Percentiles rank a stretch among this genome's conserved stretches.
Evolutionary conservation across 1,140 invertebrate genomes (phyloP).

Genomic region (Drosophila tristis): DNA sequence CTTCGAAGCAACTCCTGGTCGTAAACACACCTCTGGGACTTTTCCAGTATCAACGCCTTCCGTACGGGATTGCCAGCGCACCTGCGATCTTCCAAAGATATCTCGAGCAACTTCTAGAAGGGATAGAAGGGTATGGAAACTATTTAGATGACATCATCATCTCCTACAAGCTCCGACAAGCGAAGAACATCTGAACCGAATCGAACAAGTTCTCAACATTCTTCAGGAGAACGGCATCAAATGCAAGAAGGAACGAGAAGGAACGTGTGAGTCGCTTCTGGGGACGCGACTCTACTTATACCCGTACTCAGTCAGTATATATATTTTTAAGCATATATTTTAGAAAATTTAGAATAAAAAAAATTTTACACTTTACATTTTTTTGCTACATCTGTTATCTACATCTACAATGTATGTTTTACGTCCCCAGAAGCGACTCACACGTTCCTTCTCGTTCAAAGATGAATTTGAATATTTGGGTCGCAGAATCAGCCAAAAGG

Average conservation of each 20-base stretch:
- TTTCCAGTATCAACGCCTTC: not conserved
- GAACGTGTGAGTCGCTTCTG: no score
- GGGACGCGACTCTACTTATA: no score
- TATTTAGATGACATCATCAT: constrained; percentile 9
- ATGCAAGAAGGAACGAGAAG: no score
- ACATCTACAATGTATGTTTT: no score
- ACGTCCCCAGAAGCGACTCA: no score
- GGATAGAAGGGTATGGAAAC: not conserved
- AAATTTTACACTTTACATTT: no score
- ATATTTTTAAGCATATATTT: no score
- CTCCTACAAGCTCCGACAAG: not conserved
- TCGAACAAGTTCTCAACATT: not conserved
- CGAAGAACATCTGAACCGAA: not conserved
- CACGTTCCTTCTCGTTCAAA: no score
- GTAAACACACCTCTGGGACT: not conserved
- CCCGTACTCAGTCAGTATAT: no score
- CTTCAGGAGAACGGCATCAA: not conserved
- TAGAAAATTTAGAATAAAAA: no score
- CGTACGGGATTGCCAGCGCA: not conserved
- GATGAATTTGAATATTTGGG: not conserved
- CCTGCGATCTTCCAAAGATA: constrained; percentile 1
- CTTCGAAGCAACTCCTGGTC: not conserved
- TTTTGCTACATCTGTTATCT: no score
- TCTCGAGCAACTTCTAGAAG: not conserved
- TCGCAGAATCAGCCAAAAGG: not conserved